Conservation (phyloP, 2,888 invertebrate genomes). For the Nasonovia ribisnigri region DNA sequence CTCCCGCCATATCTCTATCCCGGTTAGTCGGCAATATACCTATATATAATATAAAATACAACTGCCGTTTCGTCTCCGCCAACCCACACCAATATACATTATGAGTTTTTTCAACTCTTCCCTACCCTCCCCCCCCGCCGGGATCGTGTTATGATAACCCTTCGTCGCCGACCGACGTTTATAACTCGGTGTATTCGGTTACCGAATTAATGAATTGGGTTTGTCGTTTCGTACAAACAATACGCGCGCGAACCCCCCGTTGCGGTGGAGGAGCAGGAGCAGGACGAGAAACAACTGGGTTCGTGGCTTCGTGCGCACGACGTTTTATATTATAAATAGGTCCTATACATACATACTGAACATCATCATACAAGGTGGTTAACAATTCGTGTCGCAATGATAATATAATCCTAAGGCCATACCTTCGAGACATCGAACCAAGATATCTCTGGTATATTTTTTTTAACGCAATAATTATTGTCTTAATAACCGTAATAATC, state of each 20-base stretch:
- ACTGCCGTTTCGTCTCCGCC: background rate
- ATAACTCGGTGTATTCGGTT: constrained; percentile 53
- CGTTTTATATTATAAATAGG: background rate
- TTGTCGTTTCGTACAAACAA: constrained; percentile 34
- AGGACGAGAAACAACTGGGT: background rate
- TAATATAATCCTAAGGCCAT: no score
- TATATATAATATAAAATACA: background rate
- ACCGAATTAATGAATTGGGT: constrained; percentile 62
- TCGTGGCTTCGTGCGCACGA: background rate
- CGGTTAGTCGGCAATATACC: background rate
- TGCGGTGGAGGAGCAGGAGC: background rate
- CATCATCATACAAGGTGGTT: background rate
- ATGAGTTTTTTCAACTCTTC: background rate
- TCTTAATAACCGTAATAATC: background rate
- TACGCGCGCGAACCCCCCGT: background rate
- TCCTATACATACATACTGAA: background rate
- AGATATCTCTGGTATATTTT: background rate
- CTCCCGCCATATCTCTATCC: background rate
- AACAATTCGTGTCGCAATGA: background rate
- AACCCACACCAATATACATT: background rate
- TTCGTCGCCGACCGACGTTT: constrained; percentile 16
- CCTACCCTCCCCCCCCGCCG: background rate
- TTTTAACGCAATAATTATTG: background rate
- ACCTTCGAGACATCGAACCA: no score
- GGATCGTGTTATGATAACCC: constrained; percentile 41